These are phyloP conservation scores for Globia sparganii DNA, from an alignment of 2,888 invertebrate genomes.

Conservation along the genomic window DNA sequence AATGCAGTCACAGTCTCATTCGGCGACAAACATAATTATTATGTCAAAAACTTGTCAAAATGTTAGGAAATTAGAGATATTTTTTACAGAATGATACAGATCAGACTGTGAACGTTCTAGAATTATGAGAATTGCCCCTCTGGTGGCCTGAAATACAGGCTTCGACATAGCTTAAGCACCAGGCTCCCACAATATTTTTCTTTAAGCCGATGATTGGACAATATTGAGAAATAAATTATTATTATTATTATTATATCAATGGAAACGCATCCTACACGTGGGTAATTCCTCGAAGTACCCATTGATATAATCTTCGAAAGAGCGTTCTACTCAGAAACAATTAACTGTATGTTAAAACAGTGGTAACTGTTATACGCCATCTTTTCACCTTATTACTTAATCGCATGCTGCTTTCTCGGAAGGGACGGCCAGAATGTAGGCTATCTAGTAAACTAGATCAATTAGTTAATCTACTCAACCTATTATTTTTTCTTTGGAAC, in stretches of 20 bases:
- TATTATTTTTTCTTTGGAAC: neutral
- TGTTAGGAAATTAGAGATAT: no score
- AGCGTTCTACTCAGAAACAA: constrained; percentile 52
- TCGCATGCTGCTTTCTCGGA: constrained; percentile 38
- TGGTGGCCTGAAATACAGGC: no score
- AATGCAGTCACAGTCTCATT: no score
- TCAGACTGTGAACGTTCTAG: no score
- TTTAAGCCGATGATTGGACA: no score
- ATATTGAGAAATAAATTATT: no score
- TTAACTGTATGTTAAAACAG: constrained; percentile 50
- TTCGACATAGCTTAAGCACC: no score
- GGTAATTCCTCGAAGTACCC: constrained; percentile 53
- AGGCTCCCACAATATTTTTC: no score
- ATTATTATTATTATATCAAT: constrained; percentile 8
- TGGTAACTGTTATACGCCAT: constrained; percentile 14
- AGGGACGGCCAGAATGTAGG: constrained; percentile 40
- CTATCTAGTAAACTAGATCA: constrained; percentile 27
- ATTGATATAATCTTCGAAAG: constrained; percentile 34
- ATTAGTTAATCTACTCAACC: constrained; percentile 35
- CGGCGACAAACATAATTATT: no score
- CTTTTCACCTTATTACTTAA: constrained; percentile 47
- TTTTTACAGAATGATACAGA: no score
- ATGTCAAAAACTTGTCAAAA: no score
- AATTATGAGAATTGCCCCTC: no score
- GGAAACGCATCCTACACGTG: constrained; percentile 55